Percentiles rank a stretch among this genome's conserved stretches.
Conservation (phyloP, 1,140 invertebrate species). For the Zaprionus gabonicus region DNA sequence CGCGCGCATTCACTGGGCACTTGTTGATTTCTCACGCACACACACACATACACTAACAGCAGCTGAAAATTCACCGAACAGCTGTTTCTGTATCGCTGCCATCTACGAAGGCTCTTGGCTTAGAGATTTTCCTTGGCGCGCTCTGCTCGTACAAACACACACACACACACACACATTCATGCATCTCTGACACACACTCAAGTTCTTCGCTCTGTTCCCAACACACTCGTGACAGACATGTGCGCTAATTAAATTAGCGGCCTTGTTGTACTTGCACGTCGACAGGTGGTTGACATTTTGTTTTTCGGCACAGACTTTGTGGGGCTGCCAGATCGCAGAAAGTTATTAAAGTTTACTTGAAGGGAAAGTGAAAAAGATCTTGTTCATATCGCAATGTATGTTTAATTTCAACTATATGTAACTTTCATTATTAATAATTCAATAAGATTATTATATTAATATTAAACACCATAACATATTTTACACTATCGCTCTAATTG, state of each 20-base stretch:
- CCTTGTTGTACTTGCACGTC: slow-evolving; percentile 47
- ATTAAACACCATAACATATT: not conserved
- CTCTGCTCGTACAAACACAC: not conserved
- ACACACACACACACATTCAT: not conserved
- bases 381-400: too few relatives aligned
- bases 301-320: not conserved
- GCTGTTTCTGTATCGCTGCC: slow-evolving; percentile 56
- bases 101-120: slow-evolving; percentile 25
- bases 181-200: not conserved
- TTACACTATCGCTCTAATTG: not conserved
- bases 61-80: slow-evolving; percentile 10
- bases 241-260: slow-evolving; percentile 75
- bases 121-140: slow-evolving; percentile 41
- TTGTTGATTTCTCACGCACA: slow-evolving; percentile 65
- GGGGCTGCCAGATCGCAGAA: slow-evolving; percentile 8
- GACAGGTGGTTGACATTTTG: slow-evolving; percentile 77
- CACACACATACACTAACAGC: slow-evolving; percentile 11
- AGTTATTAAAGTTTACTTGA: not conserved
- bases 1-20: slow-evolving; percentile 65
- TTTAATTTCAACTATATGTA: too few relatives aligned
- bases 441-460: too few relatives aligned
- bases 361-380: not conserved
- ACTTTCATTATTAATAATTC: too few relatives aligned
- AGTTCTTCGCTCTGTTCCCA: not conserved
- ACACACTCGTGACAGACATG: slow-evolving; percentile 51